These are phyloP conservation scores for Coryphaenoides rupestris DNA, from an alignment of 2,113 vertebrate genomes.

Conservation along the genomic window DNA sequence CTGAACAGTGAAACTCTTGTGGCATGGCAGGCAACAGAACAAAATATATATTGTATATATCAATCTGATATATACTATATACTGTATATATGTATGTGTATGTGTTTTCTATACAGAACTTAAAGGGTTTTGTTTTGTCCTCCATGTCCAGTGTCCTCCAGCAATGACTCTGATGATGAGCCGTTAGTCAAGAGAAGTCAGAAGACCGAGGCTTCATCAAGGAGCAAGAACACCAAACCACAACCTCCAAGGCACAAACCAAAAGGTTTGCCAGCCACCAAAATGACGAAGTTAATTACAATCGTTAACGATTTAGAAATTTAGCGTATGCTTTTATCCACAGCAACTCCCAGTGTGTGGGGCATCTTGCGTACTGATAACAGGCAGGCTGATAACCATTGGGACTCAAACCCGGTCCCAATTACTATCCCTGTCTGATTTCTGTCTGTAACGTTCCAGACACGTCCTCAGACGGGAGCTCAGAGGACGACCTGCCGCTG, in stretches of 20 bases:
- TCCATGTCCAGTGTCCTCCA: constrained; percentile 42
- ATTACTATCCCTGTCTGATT: too few relatives aligned
- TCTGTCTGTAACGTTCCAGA: not conserved
- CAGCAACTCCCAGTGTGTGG: not conserved
- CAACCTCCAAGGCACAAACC: not conserved
- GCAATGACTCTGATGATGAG: constrained; percentile 49
- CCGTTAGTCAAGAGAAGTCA: not conserved
- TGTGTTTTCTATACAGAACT: not conserved
- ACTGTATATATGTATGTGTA: not conserved
- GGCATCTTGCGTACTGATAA: not conserved
- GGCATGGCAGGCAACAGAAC: too few relatives aligned
- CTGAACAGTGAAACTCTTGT: too few relatives aligned
- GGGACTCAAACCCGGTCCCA: too few relatives aligned
- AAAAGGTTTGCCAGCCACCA: not conserved
- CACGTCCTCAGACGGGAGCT: constrained; percentile 33
- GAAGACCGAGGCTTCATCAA: not conserved
- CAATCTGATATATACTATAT: too few relatives aligned
- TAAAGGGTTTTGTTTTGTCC: constrained; percentile 17
- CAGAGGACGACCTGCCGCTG: constrained; percentile 31
- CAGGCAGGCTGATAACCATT: too few relatives aligned
- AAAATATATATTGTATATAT: too few relatives aligned
- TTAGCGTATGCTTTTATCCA: too few relatives aligned
- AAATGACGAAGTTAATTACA: not conserved
- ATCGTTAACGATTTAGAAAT: too few relatives aligned
- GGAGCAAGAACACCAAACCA: not conserved